Conservation (phyloP, 2,797 vertebrate species). For the Trematomus bernacchii region DNA sequence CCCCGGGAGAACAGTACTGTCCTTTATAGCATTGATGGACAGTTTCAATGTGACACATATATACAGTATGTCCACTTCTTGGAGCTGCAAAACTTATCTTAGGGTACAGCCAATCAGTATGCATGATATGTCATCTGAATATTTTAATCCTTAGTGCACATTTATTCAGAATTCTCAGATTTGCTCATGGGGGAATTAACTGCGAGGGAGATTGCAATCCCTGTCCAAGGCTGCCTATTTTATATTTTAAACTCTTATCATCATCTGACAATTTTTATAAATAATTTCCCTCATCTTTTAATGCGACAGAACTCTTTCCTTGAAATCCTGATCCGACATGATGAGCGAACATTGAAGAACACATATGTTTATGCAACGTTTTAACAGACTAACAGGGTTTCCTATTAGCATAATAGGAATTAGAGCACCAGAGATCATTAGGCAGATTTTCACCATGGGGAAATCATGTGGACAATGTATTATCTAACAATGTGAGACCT, state of each 20-base stretch:
- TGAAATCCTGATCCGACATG: constrained; percentile 52
- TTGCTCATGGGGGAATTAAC: constrained; percentile 47
- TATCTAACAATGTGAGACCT: constrained; percentile 54
- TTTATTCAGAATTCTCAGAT: constrained; percentile 35
- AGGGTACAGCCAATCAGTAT: constrained; percentile 40
- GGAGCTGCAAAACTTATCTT: constrained; percentile 36
- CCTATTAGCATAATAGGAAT: constrained; percentile 75
- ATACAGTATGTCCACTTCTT: constrained; percentile 18
- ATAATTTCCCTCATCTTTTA: constrained; percentile 64
- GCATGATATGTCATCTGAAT: constrained; percentile 14
- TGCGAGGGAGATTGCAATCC: constrained; percentile 51
- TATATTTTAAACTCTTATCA: constrained; percentile 65
- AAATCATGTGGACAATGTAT: constrained; percentile 69
- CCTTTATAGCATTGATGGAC: constrained; percentile 53
- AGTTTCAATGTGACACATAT: constrained; percentile 35
- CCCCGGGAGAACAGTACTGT: constrained; percentile 25
- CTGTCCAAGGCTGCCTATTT: constrained; percentile 39
- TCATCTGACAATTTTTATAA: constrained; percentile 58
- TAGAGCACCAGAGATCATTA: constrained; percentile 72
- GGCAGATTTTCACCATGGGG: constrained; percentile 61
- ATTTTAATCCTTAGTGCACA: constrained; percentile 21
- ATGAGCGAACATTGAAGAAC: constrained; percentile 59
- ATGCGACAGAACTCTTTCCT: constrained; percentile 37
- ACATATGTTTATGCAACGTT: constrained; percentile 60
- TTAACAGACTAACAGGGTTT: constrained; percentile 64